Evolutionary conservation across 1,140 invertebrate genomes (phyloP).

Genomic region (Harlomillsia oculata): DNA sequence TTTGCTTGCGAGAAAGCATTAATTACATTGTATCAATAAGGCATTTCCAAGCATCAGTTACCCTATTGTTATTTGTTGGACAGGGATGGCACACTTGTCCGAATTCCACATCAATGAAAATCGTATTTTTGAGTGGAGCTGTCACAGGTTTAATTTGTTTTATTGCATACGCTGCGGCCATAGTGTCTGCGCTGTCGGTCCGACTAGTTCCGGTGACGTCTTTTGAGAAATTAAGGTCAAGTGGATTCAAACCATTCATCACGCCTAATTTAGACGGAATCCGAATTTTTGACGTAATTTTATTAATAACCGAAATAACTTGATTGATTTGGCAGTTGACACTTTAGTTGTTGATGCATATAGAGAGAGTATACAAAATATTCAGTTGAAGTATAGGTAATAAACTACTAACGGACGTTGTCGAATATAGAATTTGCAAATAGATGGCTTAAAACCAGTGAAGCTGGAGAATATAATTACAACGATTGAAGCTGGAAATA

Average conservation of each 20-base stretch:
- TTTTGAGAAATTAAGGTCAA: neutral
- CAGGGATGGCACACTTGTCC: constrained; percentile 22
- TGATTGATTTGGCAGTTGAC: no score
- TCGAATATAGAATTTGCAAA: neutral
- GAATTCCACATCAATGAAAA: neutral
- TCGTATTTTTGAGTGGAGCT: constrained; percentile 5
- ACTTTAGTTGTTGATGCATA: neutral
- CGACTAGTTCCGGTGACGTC: constrained; percentile 18
- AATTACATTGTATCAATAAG: neutral
- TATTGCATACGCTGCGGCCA: constrained; percentile 18
- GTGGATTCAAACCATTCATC: neutral
- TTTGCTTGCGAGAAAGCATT: no score
- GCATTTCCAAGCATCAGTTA: neutral
- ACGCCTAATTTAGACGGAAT: neutral
- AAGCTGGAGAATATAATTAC: neutral
- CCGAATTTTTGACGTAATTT: neutral
- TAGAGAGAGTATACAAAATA: no score
- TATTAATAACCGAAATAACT: neutral
- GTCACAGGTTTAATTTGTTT: constrained; percentile 18
- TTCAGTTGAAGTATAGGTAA: no score
- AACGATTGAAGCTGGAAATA: neutral
- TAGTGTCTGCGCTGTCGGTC: constrained; percentile 14
- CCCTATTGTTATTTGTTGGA: neutral
- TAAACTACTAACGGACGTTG: neutral
- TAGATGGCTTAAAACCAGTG: neutral